Evolutionary conservation across 1,140 invertebrate species (phyloP), one percentile per base, ranked within the genome.

Genomic region (Bradynema listronoti): DNA sequence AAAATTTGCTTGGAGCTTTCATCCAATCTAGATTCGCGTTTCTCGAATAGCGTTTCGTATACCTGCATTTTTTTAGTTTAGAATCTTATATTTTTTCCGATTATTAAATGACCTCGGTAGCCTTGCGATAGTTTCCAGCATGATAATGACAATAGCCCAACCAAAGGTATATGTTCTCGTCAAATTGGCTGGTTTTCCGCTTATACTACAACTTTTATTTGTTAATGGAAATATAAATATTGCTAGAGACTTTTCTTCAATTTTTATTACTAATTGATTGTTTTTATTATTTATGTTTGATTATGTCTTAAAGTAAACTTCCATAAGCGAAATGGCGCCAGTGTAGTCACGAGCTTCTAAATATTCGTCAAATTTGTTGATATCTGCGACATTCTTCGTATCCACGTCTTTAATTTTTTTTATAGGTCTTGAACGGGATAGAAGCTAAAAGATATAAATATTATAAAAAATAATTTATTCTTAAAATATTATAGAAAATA

Each of bases 121-220:
- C 87, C 73, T 85, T 84, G 69, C 87, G 87, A 80, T 93, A 95
- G 75, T 97, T 89, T 0, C 90, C 91, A 34, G 92, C 80, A 80
- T 97, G 92, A 80, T 95, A 97, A 55, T 86, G 85, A 80, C 91
- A 94, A 78, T 91, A 97, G 1, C 87, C 91, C 57, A 89, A 85
- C 91, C 92, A 97, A 58, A 87, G 79, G 63, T 22, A 43, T 16
- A 84, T 84, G 75, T 85, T 84, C 5, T 83, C 79, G 49, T 80
- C 82, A 14, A 77, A 82, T 69, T 83, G 85, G 39, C 82, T 84
- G 68, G 78, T 80, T 56, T 80, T 79, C 63, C 80, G 72, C 55
- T 81, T 78, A 72, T 84, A 84, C 83, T 84, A 63, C 6, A 58
- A 56, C 7, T 34, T 7, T 32, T 34, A n/a, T 9, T 47, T 36